Conservation (phyloP, 2,797 vertebrate species). For the Sardinella longiceps region DNA sequence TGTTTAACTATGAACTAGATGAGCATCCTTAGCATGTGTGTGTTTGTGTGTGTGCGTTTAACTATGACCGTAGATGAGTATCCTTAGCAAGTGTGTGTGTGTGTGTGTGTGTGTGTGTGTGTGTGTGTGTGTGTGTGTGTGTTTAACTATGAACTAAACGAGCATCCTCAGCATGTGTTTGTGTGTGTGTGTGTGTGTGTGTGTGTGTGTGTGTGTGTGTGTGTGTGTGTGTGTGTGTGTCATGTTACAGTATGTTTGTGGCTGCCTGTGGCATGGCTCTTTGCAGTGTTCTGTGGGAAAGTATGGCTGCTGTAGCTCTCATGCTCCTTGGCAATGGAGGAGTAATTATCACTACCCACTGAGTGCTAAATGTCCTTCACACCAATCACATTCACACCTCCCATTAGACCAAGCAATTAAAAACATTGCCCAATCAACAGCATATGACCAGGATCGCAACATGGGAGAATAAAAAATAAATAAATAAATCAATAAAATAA, state of each 20-base stretch:
- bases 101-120: too few relatives aligned
- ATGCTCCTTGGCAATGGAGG: neutral
- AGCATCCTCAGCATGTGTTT: too few relatives aligned
- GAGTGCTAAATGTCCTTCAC: constrained; percentile 12
- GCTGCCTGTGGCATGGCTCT: neutral
- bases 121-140: too few relatives aligned
- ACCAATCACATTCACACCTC: neutral
- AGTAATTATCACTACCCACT: constrained; percentile 6
- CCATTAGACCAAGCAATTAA: neutral
- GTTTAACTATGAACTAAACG: too few relatives aligned
- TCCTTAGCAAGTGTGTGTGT: too few relatives aligned
- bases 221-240: neutral
- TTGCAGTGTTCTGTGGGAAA: constrained; percentile 25
- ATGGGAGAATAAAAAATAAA: neutral
- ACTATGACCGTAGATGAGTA: too few relatives aligned
- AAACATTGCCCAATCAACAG: neutral
- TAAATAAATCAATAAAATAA: too few relatives aligned
- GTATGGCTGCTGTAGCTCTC: neutral
- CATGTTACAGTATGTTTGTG: neutral
- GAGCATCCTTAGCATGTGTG: too few relatives aligned
- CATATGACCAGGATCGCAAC: neutral
- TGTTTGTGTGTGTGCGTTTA: too few relatives aligned
- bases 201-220: too few relatives aligned
- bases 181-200: too few relatives aligned
- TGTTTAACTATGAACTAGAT: too few relatives aligned